Evolutionary conservation across 2,888 invertebrate species (phyloP).

Genomic region (Agriotes lineatus): DNA sequence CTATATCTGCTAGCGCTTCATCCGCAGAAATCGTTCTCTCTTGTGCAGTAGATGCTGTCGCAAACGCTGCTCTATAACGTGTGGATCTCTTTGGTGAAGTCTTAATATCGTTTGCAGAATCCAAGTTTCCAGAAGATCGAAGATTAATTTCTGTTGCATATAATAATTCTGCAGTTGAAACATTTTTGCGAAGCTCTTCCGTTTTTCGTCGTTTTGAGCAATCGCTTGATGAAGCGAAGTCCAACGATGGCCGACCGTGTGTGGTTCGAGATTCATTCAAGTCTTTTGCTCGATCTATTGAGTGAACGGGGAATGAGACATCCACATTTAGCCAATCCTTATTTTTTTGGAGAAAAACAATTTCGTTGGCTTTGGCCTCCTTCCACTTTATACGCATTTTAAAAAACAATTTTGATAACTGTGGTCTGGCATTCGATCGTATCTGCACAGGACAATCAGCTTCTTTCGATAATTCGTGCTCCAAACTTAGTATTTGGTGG

Average conservation of each 20-base stretch:
- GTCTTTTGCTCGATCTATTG: too few relatives aligned
- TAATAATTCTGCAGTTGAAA: background rate
- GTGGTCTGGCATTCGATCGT: too few relatives aligned
- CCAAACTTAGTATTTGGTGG: too few relatives aligned
- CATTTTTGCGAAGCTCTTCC: background rate
- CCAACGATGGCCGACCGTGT: background rate
- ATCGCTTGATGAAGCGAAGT: background rate
- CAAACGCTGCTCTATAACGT: too few relatives aligned
- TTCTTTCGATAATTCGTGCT: too few relatives aligned
- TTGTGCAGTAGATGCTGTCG: background rate
- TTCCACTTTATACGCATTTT: background rate
- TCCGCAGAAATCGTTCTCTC: background rate
- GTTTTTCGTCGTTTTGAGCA: background rate
- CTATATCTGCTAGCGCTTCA: background rate
- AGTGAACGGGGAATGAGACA: background rate
- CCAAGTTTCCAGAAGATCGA: background rate
- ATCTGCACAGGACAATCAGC: too few relatives aligned
- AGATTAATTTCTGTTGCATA: background rate
- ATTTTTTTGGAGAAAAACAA: background rate
- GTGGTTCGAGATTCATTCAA: background rate
- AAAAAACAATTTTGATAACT: too few relatives aligned
- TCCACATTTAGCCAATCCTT: background rate
- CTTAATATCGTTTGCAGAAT: background rate
- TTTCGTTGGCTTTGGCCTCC: background rate
- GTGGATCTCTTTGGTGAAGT: background rate